These are phyloP conservation scores for Heliconius ethilla DNA, from an alignment of 2,888 invertebrate species.

Conservation along the genomic window DNA sequence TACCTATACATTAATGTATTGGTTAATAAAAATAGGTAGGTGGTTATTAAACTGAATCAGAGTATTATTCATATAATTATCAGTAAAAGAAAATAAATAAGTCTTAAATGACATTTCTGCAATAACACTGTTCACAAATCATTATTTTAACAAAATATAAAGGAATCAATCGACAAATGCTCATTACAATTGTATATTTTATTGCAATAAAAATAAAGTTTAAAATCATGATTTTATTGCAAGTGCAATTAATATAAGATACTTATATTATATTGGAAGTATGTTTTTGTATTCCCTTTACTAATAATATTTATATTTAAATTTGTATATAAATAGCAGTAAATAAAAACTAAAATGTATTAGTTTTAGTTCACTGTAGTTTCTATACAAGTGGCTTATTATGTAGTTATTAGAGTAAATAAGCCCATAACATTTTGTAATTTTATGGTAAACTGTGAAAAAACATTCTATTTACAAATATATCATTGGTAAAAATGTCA, in stretches of 20 bases:
- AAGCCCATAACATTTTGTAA: too few species aligned
- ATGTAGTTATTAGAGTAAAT: too few species aligned
- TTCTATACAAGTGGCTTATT: too few species aligned
- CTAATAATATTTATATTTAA: neutral
- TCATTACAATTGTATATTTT: neutral
- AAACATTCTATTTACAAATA: too few species aligned
- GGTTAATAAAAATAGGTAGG: neutral
- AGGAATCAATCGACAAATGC: neutral
- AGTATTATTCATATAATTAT: slow-evolving; percentile 27
- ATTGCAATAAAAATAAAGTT: neutral
- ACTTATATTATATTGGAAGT: neutral
- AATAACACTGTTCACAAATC: slow-evolving; percentile 26
- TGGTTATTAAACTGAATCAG: slow-evolving; percentile 16
- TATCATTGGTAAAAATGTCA: too few species aligned
- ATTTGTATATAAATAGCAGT: too few species aligned
- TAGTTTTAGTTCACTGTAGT: too few species aligned
- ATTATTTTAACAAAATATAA: slow-evolving; percentile 8
- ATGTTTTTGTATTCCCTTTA: neutral
- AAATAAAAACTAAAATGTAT: too few species aligned
- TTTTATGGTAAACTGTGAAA: too few species aligned
- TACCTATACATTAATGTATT: neutral
- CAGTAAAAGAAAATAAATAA: slow-evolving; percentile 36
- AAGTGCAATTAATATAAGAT: neutral
- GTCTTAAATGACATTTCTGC: slow-evolving; percentile 28
- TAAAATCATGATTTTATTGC: neutral